Percentiles rank a stretch among this genome's conserved stretches.
These are phyloP conservation scores for Pluvianellus socialis DNA, from an alignment of 2,113 vertebrate genomes.

Conservation along the genomic window DNA sequence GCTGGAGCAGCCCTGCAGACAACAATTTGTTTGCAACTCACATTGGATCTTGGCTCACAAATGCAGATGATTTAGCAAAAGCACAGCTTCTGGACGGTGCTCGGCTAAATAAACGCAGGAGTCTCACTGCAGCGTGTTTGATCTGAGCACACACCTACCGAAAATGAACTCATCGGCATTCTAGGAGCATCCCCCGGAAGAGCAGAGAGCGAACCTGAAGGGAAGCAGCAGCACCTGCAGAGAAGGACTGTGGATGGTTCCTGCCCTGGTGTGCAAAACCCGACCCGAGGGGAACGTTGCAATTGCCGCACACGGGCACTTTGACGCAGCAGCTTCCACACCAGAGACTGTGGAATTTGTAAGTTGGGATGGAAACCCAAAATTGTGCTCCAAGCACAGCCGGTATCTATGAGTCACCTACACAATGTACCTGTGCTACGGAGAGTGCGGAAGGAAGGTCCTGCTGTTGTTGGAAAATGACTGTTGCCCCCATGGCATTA, in stretches of 20 bases:
- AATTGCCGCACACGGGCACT: no score
- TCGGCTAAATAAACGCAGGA: neutral
- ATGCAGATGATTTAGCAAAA: neutral
- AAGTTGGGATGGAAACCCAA: no score
- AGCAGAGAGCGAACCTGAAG: neutral
- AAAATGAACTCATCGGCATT: neutral
- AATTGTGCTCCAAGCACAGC: no score
- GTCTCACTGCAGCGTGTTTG: neutral
- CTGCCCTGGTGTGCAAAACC: no score
- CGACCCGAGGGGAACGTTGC: no score
- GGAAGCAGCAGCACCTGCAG: no score
- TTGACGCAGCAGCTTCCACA: no score
- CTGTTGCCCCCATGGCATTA: neutral
- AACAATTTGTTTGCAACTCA: neutral
- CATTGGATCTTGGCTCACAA: neutral
- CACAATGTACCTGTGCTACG: no score
- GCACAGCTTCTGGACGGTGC: neutral
- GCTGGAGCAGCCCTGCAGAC: neutral
- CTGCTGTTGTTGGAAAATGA: neutral
- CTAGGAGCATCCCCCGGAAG: neutral
- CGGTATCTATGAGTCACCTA: no score
- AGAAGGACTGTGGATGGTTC: no score
- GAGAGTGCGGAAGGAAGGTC: no score
- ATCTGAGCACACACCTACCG: neutral
- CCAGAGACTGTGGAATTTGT: no score